Evolutionary conservation across 2,888 invertebrate genomes (phyloP).

Genomic region (Patella ulyssiponensis): DNA sequence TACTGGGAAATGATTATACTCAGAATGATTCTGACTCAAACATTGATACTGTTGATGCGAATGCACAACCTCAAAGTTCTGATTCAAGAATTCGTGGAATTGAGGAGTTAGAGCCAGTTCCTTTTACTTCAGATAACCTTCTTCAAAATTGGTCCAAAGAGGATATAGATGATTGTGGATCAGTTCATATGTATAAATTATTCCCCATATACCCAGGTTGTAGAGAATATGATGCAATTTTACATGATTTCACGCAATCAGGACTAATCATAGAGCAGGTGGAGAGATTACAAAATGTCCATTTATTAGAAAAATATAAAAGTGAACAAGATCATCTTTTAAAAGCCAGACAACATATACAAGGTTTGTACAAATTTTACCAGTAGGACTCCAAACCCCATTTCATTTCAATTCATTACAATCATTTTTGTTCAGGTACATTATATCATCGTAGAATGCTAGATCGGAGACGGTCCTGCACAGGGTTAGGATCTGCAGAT

Average conservation of each 20-base stretch:
- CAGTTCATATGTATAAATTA: conserved; percentile 3
- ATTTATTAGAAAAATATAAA: conserved; percentile 41
- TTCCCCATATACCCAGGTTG: conserved; percentile 20
- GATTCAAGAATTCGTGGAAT: not conserved
- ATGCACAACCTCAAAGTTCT: not conserved
- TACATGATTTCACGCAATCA: conserved; percentile 41
- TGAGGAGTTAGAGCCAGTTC: not conserved
- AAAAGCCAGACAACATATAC: conserved; percentile 19
- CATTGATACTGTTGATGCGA: not conserved
- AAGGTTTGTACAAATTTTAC: conserved; percentile 27
- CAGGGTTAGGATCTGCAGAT: not conserved
- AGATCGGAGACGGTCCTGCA: not conserved
- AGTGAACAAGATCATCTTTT: conserved; percentile 41
- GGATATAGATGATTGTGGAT: not conserved
- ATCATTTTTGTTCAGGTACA: not conserved
- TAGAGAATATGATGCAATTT: conserved; percentile 41
- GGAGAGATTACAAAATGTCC: conserved; percentile 40
- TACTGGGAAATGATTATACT: not conserved
- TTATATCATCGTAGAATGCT: not conserved
- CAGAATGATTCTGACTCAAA: not conserved
- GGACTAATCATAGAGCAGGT: conserved; percentile 40
- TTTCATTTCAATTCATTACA: not conserved
- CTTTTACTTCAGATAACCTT: not conserved
- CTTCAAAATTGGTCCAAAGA: not conserved
- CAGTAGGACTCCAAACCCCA: not conserved